Conservation (phyloP, 2,113 vertebrate species). For the Xenus cinereus region DNA sequence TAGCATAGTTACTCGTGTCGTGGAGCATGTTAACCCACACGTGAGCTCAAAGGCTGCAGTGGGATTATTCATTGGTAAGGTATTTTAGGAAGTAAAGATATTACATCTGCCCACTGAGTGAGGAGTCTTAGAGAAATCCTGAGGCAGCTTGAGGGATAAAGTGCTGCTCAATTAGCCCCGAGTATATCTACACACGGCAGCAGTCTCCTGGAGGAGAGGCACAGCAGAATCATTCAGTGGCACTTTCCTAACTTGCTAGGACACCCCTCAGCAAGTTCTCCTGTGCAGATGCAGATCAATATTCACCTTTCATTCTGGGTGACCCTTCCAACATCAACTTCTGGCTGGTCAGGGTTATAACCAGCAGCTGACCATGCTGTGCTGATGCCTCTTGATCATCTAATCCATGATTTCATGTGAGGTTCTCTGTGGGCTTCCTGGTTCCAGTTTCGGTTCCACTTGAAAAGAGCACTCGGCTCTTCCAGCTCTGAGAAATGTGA, state of each 20-base stretch:
- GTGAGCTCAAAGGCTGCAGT: neutral
- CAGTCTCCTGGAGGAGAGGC: neutral
- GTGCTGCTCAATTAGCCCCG: slow-evolving; percentile 34
- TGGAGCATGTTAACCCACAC: slow-evolving; percentile 2
- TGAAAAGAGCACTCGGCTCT: neutral
- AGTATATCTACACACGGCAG: neutral
- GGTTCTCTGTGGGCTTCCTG: neutral
- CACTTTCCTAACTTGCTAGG: neutral
- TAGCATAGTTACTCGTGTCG: neutral
- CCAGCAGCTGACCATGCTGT: neutral
- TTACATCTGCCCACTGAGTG: slow-evolving; percentile 55
- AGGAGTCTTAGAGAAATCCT: slow-evolving; percentile 66
- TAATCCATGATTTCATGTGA: neutral
- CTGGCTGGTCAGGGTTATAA: neutral
- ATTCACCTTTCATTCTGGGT: neutral
- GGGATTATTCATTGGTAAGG: slow-evolving; percentile 57
- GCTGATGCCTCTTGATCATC: neutral
- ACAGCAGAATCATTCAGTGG: neutral
- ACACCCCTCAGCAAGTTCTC: neutral
- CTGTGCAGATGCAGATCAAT: neutral
- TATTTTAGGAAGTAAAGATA: slow-evolving; percentile 68
- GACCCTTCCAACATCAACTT: neutral
- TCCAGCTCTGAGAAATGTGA: neutral
- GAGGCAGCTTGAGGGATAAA: slow-evolving; percentile 60
- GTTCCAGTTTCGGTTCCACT: neutral